These are phyloP conservation scores for Diprion similis DNA, from an alignment of 1,140 invertebrate species.

Conservation along the genomic window DNA sequence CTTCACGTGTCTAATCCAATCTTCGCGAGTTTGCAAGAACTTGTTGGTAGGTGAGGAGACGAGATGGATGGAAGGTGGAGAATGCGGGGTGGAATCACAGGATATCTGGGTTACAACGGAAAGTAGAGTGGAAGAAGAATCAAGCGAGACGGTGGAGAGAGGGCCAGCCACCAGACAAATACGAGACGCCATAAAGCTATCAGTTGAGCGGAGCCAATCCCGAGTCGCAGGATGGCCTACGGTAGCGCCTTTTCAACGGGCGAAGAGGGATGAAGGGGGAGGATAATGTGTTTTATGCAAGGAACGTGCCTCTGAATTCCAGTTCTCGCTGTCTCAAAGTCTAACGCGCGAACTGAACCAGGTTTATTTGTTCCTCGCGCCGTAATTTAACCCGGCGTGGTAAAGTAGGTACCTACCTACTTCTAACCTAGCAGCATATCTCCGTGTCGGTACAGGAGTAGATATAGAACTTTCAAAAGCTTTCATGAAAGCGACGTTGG, in stretches of 20 bases:
- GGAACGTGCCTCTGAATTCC: conserved; percentile 42
- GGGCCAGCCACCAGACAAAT: conserved; percentile 37
- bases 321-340: neutral
- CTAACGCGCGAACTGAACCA: too few species aligned
- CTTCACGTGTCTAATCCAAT: neutral
- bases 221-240: neutral
- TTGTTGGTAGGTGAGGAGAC: too few species aligned
- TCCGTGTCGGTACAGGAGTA: too few species aligned
- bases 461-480: too few species aligned
- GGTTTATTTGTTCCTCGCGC: neutral
- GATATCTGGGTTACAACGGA: too few species aligned
- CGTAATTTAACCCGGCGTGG: neutral
- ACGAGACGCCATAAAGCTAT: conserved; percentile 49
- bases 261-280: neutral
- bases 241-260: too few species aligned
- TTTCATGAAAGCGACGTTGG: too few species aligned
- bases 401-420: neutral
- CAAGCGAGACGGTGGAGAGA: too few species aligned
- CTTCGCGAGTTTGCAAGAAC: neutral
- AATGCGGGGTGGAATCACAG: too few species aligned
- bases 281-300: conserved; percentile 51
- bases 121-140: too few species aligned
- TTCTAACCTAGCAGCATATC: too few species aligned
- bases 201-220: conserved; percentile 15
- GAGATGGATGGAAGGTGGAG: too few species aligned